Evolutionary conservation across 2,888 invertebrate species (phyloP).

Genomic region (Bellardia pandia): DNA sequence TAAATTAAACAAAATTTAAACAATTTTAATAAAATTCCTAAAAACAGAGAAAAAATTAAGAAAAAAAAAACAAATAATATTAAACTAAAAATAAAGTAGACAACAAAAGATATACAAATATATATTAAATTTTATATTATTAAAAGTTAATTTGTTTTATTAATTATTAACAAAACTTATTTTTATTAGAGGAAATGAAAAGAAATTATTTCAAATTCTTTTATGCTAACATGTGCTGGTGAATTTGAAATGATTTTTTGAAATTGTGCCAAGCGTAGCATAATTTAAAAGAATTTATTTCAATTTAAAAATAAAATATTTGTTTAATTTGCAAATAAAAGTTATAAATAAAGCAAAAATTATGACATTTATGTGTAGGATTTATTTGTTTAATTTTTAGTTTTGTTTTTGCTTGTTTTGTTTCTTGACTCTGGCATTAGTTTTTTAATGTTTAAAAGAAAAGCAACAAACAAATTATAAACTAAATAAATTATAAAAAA

Average conservation of each 20-base stretch:
- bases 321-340: slow-evolving; percentile 2
- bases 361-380: slow-evolving; percentile 19
- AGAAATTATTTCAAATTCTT: slow-evolving; percentile 1
- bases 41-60: background rate
- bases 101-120: background rate
- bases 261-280: slow-evolving; percentile 22
- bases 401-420: background rate
- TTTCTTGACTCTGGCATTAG: slow-evolving; percentile 32
- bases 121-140: background rate
- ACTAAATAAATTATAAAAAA: background rate
- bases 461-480: background rate
- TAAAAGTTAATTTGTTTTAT: slow-evolving; percentile 7
- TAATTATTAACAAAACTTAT: background rate
- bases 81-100: background rate
- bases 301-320: background rate
- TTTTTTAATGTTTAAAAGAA: background rate
- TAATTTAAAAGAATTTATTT: background rate
- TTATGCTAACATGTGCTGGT: slow-evolving; percentile 12
- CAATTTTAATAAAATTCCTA: too few species aligned
- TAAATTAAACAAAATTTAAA: background rate
- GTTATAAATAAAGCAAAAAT: slow-evolving; percentile 18
- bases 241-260: background rate
- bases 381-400: background rate
- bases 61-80: background rate
- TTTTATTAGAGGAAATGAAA: background rate